phyloP scores from a whole-genome alignment of 2,888 invertebrate species.

The Cheilosia soror region DNA sequence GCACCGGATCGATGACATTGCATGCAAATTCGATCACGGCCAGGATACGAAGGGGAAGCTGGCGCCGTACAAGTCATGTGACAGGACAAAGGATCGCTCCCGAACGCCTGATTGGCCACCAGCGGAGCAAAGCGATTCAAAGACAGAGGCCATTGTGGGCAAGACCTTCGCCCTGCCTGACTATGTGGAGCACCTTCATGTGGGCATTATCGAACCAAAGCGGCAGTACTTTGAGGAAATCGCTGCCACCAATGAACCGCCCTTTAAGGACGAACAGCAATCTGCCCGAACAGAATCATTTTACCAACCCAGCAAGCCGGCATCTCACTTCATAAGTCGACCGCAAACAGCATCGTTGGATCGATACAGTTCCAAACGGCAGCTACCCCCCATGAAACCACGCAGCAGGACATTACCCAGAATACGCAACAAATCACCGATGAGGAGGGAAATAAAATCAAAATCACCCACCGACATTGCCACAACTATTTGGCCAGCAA shows the following conservation, averaged over 20 bases:
- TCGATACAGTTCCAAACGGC: conserved; percentile 68
- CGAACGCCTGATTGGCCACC: conserved; percentile 64
- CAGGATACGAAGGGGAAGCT: conserved; percentile 29
- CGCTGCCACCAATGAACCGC: conserved; percentile 65
- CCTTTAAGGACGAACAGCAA: conserved; percentile 10
- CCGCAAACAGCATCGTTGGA: conserved; percentile 64
- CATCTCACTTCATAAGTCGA: conserved; percentile 57
- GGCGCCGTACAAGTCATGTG: conserved; percentile 3
- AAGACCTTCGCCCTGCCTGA: conserved; percentile 73
- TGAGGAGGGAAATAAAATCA: conserved; percentile 58
- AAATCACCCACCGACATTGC: conserved; percentile 59
- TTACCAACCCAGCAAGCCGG: conserved; percentile 51
- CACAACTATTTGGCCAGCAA: conserved; percentile 57
- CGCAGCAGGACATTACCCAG: conserved; percentile 69
- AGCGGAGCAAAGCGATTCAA: conserved; percentile 21
- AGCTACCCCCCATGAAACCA: conserved; percentile 81
- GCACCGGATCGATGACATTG: conserved; percentile 80
- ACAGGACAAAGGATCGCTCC: conserved; percentile 39
- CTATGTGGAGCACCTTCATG: conserved; percentile 76
- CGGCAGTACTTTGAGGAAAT: conserved; percentile 81
- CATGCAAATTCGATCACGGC: conserved; percentile 80
- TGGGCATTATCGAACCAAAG: conserved; percentile 81
- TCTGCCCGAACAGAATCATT: conserved; percentile 7
- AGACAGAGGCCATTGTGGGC: conserved; percentile 12
- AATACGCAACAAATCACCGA: conserved; percentile 65